A percentile compares a stretch with the other conserved stretches of the same genome.
These are phyloP conservation scores for Cacatua alba DNA, from an alignment of 2,113 vertebrate species.

Conservation along the genomic window DNA sequence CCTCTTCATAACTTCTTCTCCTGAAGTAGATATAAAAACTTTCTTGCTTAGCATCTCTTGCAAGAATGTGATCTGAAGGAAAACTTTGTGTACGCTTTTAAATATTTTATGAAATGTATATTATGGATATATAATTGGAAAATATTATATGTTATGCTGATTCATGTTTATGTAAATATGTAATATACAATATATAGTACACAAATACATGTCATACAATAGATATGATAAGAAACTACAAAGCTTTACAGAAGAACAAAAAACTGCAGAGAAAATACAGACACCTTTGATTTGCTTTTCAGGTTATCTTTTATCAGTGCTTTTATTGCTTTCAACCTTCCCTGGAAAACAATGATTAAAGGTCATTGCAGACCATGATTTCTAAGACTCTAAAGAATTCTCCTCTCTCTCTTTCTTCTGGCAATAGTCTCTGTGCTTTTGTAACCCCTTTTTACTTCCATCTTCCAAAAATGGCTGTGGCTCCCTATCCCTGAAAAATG, in stretches of 20 bases:
- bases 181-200: no score
- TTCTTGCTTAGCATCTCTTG: neutral
- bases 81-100: neutral
- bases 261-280: fast-evolving
- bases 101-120: neutral
- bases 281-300: neutral
- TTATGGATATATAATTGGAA: neutral
- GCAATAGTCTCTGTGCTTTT: neutral
- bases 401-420: neutral
- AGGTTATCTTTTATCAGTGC: neutral
- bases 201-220: neutral
- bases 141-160: neutral
- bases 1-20: neutral
- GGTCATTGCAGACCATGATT: neutral
- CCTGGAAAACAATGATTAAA: neutral
- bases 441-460: neutral
- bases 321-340: neutral
- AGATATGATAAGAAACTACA: neutral
- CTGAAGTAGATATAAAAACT: neutral
- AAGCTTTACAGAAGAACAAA: neutral
- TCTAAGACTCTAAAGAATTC: neutral
- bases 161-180: neutral
- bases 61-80: neutral
- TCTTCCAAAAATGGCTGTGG: neutral
- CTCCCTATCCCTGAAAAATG: neutral